Evolutionary conservation across 2,113 vertebrate species (phyloP).

Genomic region (Anseranas semipalmata): DNA sequence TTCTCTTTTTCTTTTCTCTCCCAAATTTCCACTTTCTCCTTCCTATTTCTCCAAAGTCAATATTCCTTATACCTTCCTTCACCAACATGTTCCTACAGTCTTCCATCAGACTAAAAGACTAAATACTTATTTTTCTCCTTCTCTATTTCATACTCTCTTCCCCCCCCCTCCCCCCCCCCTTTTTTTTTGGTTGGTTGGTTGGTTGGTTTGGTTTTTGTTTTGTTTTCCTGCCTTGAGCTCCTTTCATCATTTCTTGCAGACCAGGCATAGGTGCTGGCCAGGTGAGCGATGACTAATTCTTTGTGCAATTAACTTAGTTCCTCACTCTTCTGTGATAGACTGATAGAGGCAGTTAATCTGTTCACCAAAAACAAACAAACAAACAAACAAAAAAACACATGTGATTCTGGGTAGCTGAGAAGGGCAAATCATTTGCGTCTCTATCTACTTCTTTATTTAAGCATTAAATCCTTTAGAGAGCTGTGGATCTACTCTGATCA

Average conservation of each 20-base stretch:
- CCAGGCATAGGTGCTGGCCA: neutral
- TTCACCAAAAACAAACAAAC: no score
- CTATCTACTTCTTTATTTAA: neutral
- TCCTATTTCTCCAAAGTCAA: neutral
- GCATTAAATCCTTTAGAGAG: neutral
- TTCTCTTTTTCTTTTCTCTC: neutral
- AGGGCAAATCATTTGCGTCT: neutral
- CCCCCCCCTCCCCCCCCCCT: neutral
- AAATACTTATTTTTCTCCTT: neutral
- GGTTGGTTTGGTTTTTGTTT: no score
- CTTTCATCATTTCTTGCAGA: neutral
- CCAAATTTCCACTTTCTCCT: neutral
- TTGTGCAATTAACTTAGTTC: neutral
- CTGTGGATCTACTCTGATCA: neutral
- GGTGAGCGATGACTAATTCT: neutral
- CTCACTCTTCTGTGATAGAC: neutral
- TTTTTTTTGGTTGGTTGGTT: neutral
- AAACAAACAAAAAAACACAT: neutral
- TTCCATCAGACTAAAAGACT: neutral
- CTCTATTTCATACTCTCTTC: neutral
- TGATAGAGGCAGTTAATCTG: neutral
- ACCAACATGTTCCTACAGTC: neutral
- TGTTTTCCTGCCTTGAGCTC: neutral
- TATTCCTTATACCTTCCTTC: neutral
- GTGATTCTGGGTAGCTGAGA: neutral